Conservation (phyloP, 2,888 invertebrate species). For the Trichopria drosophilae region DNA sequence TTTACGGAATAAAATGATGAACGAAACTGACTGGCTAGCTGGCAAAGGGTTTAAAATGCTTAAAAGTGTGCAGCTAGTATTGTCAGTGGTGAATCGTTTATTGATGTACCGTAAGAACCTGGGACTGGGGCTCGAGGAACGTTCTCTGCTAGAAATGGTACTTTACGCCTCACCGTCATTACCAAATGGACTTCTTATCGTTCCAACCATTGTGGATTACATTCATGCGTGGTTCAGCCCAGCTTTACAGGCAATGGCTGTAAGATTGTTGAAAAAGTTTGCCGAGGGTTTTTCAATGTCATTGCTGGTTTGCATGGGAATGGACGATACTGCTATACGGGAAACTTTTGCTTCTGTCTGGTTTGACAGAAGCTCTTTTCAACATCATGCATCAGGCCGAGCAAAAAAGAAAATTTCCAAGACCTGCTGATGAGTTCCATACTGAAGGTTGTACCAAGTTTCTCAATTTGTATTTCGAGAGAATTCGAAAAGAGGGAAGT, state of each 20-base stretch:
- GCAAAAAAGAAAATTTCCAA: no score
- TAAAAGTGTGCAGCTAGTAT: conserved; percentile 54
- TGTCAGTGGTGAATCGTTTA: conserved; percentile 55
- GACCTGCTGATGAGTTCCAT: no score
- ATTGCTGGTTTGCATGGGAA: conserved; percentile 65
- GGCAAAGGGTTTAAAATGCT: conserved; percentile 55
- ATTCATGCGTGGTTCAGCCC: conserved; percentile 64
- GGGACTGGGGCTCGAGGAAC: conserved; percentile 46
- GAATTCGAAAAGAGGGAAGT: no score
- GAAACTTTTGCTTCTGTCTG: conserved; percentile 64
- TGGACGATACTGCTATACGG: conserved; percentile 64
- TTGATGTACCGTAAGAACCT: conserved; percentile 54
- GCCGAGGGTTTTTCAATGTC: conserved; percentile 65
- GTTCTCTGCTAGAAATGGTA: conserved; percentile 55
- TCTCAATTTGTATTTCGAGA: no score
- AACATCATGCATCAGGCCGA: no score
- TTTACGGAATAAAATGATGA: conserved; percentile 55
- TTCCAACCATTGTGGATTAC: conserved; percentile 63
- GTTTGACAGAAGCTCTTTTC: no score
- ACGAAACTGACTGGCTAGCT: conserved; percentile 56
- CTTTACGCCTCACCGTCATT: conserved; percentile 55
- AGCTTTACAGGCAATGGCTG: conserved; percentile 63
- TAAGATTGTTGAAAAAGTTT: conserved; percentile 62
- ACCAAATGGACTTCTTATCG: conserved; percentile 57
- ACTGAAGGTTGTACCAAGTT: no score